A percentile compares a stretch with the other conserved stretches of the same genome.
phyloP scores from a whole-genome alignment of 2,888 invertebrate genomes.

The Drosophila gaucha region DNA sequence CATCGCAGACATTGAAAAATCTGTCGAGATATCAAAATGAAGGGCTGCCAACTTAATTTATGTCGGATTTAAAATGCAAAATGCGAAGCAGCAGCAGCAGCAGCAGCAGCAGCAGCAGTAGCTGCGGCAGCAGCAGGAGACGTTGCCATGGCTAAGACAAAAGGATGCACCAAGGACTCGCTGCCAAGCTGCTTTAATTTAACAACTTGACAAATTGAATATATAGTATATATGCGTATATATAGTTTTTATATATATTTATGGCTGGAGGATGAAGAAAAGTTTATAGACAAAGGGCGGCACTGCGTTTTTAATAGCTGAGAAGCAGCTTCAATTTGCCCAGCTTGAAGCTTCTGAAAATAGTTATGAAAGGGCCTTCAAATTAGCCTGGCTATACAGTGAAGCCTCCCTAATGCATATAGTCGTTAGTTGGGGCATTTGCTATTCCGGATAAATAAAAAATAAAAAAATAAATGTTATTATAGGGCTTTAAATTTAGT shows the following conservation, averaged over 20 bases:
- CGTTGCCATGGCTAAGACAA: slow-evolving; percentile 18
- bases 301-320: background rate
- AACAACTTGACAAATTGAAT: slow-evolving; percentile 77
- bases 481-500: too few species aligned
- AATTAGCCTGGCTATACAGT: background rate
- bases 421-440: too few species aligned
- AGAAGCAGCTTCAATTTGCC: background rate
- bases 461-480: too few species aligned
- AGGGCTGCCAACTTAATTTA: slow-evolving; percentile 73
- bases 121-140: background rate
- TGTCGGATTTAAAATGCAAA: slow-evolving; percentile 59
- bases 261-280: background rate
- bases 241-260: slow-evolving; percentile 10
- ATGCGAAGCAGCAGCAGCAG: slow-evolving; percentile 2
- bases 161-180: slow-evolving; percentile 9
- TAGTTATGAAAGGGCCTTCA: background rate
- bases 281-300: slow-evolving; percentile 1
- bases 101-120: background rate
- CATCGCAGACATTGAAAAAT: slow-evolving; percentile 53
- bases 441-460: too few species aligned
- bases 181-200: slow-evolving; percentile 57
- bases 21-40: slow-evolving; percentile 25
- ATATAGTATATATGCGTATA: slow-evolving; percentile 16
- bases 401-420: background rate
- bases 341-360: background rate